These are phyloP conservation scores for Drosophila paucipuncta DNA, from an alignment of 2,888 invertebrate genomes.

Conservation along the genomic window DNA sequence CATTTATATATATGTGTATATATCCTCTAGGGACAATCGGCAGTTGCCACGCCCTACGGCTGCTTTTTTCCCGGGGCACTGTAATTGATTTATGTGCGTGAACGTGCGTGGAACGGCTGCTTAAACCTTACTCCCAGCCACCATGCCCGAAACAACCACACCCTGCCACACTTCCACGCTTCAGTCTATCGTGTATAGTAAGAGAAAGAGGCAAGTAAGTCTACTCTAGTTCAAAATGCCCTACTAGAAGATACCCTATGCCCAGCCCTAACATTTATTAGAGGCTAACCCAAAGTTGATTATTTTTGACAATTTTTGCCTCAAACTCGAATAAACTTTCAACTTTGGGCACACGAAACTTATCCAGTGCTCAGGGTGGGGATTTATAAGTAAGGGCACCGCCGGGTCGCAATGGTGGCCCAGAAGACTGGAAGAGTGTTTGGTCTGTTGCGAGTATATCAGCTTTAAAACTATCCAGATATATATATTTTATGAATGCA, in stretches of 20 bases:
- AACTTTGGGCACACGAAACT: background rate
- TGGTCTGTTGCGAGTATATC: background rate
- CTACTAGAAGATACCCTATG: background rate
- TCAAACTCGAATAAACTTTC: background rate
- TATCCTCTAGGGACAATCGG: constrained; percentile 36
- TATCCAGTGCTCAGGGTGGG: background rate
- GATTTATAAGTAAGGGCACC: background rate
- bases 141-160: background rate
- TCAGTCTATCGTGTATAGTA: constrained; percentile 1
- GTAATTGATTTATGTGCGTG: constrained; percentile 77
- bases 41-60: constrained; percentile 32
- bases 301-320: background rate
- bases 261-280: background rate
- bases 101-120: constrained; percentile 75
- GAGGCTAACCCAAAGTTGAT: background rate
- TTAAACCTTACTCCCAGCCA: constrained; percentile 40
- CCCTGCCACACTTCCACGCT: background rate
- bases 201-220: constrained; percentile 6
- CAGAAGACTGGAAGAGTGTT: background rate
- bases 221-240: constrained; percentile 22
- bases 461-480: background rate
- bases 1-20: background rate
- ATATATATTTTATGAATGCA: background rate
- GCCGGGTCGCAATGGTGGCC: background rate
- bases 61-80: constrained; percentile 49